phyloP scores from a whole-genome alignment of 2,797 vertebrate genomes.

The Girardinus metallicus region DNA sequence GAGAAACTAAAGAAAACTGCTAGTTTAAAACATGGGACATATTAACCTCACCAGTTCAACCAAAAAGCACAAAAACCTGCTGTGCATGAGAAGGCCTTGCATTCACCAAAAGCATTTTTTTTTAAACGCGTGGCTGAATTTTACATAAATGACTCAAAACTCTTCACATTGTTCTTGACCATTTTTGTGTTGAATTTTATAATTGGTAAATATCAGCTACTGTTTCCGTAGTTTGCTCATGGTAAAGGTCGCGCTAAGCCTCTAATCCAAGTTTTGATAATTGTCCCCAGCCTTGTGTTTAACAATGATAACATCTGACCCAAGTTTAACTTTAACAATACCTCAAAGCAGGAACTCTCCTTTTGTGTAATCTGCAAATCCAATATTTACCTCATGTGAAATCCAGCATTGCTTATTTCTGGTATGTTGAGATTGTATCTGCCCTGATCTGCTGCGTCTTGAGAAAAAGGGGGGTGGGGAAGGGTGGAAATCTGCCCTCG shows the following conservation, averaged over 20 bases:
- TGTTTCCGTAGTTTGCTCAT: conserved; percentile 14
- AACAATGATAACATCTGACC: conserved; percentile 27
- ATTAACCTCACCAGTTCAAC: not conserved
- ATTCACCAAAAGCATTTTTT: not conserved
- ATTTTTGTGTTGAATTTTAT: too few relatives aligned
- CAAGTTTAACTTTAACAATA: conserved; percentile 14
- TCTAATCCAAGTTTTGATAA: conserved; percentile 31
- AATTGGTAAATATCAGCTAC: not conserved
- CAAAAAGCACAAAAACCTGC: not conserved
- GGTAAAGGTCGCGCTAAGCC: conserved; percentile 4
- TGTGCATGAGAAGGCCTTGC: not conserved
- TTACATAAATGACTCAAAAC: not conserved
- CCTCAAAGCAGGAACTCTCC: conserved; percentile 16
- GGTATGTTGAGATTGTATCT: conserved; percentile 13
- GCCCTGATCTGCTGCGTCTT: conserved; percentile 6
- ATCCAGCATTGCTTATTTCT: conserved; percentile 7
- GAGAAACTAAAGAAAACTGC: not conserved
- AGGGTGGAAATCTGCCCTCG: conserved; percentile 17
- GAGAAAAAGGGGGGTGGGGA: not conserved
- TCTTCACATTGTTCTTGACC: not conserved
- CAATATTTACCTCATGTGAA: conserved; percentile 7
- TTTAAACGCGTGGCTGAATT: not conserved
- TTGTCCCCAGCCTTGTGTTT: not conserved
- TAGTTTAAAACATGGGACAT: not conserved
- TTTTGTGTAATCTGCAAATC: conserved; percentile 15